Conservation (phyloP, 2,797 vertebrate species). For the Sebastes hubbsi region DNA sequence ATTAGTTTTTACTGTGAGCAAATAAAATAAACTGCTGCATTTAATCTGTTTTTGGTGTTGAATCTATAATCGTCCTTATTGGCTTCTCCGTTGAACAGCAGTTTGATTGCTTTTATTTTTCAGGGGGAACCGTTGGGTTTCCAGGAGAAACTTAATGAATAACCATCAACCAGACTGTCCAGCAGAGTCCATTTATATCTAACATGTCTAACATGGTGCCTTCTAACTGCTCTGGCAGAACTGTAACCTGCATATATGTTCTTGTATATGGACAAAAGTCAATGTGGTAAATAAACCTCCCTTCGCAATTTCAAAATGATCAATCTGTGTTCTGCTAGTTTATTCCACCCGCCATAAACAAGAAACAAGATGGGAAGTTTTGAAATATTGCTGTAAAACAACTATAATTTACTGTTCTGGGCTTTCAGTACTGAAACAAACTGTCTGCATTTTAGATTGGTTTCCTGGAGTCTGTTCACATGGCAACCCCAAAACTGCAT, state of each 20-base stretch:
- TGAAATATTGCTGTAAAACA: neutral
- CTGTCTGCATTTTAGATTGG: neutral
- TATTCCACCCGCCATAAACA: neutral
- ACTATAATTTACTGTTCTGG: neutral
- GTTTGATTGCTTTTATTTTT: slow-evolving; percentile 3
- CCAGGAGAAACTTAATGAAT: slow-evolving; percentile 12
- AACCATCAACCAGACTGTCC: neutral
- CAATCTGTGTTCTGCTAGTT: neutral
- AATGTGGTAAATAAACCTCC: neutral
- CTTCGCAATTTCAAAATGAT: slow-evolving; percentile 1
- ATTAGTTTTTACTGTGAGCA: neutral
- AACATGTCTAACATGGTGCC: neutral
- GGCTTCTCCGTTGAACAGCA: neutral
- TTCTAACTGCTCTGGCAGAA: neutral
- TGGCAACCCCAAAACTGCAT: slow-evolving; percentile 42
- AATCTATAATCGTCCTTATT: neutral
- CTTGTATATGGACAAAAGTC: neutral
- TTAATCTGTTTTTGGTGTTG: rapidly evolving
- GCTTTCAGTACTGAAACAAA: neutral
- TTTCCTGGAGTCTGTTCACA: slow-evolving; percentile 37
- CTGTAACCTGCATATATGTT: neutral
- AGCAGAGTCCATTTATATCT: slow-evolving; percentile 9
- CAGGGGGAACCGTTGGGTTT: neutral
- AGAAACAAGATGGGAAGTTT: neutral
- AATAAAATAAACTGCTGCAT: neutral